These are phyloP conservation scores for Drosophila macrospina DNA, from an alignment of 2,888 invertebrate species.

Conservation along the genomic window DNA sequence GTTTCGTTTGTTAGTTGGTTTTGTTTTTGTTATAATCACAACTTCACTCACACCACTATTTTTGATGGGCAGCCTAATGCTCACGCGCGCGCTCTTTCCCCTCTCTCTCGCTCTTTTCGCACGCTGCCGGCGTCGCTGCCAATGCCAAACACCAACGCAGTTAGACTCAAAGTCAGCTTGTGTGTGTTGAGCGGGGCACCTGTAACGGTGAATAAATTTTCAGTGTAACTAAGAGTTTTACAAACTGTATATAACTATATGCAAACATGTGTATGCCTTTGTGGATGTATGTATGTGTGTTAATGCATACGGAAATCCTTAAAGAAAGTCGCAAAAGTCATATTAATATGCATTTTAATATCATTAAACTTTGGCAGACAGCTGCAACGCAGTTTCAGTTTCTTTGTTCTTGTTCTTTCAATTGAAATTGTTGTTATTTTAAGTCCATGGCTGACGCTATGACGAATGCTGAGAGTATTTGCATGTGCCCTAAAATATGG, in stretches of 20 bases:
- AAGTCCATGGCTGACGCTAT: constrained; percentile 29
- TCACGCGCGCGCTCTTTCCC: constrained; percentile 20
- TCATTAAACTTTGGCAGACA: constrained; percentile 22
- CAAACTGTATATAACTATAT: background rate
- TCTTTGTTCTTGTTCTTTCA: constrained; percentile 40
- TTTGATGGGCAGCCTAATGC: constrained; percentile 21
- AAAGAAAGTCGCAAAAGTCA: constrained; percentile 12
- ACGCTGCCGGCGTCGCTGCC: constrained; percentile 42
- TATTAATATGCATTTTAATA: constrained; percentile 15
- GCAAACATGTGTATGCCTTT: background rate
- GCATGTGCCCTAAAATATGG: constrained; percentile 42
- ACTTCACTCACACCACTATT: constrained; percentile 58
- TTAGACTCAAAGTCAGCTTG: too few relatives aligned
- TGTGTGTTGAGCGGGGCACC: background rate
- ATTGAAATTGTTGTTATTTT: constrained; percentile 41
- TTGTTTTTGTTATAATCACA: constrained; percentile 73
- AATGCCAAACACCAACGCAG: constrained; percentile 26
- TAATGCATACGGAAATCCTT: constrained; percentile 10
- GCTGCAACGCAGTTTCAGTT: constrained; percentile 50
- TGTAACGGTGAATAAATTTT: constrained; percentile 4
- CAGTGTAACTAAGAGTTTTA: background rate
- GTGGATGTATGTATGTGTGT: too few relatives aligned
- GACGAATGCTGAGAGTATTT: constrained; percentile 26
- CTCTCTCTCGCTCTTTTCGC: constrained; percentile 12
- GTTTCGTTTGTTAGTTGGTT: constrained; percentile 54